These are phyloP conservation scores for Euphydryas editha DNA, from an alignment of 2,888 invertebrate genomes.

Conservation along the genomic window DNA sequence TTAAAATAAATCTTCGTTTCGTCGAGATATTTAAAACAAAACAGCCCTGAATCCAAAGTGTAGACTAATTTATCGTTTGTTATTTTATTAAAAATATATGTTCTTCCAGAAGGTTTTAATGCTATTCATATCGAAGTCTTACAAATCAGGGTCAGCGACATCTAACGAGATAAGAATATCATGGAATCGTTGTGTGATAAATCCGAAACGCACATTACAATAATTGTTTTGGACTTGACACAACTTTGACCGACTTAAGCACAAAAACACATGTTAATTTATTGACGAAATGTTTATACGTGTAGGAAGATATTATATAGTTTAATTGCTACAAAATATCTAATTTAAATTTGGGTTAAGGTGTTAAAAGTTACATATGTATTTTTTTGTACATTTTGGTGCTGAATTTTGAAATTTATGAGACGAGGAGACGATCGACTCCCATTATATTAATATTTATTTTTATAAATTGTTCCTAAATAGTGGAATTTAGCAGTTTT, in stretches of 20 bases:
- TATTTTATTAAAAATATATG: constrained; percentile 13
- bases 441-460: too few relatives aligned
- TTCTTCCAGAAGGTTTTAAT: constrained; percentile 18
- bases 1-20: constrained; percentile 1
- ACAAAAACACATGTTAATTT: background rate
- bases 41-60: constrained; percentile 10
- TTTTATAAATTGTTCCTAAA: too few relatives aligned
- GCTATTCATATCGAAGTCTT: constrained; percentile 8
- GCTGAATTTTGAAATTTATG: too few relatives aligned
- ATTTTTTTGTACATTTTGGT: too few relatives aligned
- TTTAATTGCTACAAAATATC: too few relatives aligned
- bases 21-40: background rate
- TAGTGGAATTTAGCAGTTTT: too few relatives aligned
- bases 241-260: background rate
- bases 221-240: background rate
- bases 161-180: constrained; percentile 13
- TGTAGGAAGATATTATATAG: too few relatives aligned
- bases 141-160: constrained; percentile 15
- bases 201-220: background rate
- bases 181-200: background rate
- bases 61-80: constrained; percentile 17
- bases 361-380: too few relatives aligned
- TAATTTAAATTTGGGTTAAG: too few relatives aligned
- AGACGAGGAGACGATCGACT: too few relatives aligned
- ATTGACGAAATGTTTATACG: too few relatives aligned